Evolutionary conservation across 2,888 invertebrate species (phyloP).

Genomic region (Lepidocyrtoides sp.): DNA sequence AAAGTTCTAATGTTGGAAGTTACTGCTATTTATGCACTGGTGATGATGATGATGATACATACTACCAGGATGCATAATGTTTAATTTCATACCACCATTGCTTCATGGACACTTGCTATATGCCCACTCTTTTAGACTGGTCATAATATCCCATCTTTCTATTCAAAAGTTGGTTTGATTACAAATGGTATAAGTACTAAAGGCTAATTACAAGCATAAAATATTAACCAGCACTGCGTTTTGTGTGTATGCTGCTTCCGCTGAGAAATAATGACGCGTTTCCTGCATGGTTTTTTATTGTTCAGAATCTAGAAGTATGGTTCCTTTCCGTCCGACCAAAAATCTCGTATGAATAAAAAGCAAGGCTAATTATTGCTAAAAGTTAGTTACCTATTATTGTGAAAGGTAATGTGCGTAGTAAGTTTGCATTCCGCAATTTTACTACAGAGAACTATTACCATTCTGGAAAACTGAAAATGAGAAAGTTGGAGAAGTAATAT

Average conservation of each 20-base stretch:
- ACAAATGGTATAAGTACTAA: conserved; percentile 18
- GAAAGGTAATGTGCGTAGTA: neutral
- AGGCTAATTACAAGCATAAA: conserved; percentile 40
- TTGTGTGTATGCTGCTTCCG: neutral
- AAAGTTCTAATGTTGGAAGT: neutral
- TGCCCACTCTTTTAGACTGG: too few relatives aligned
- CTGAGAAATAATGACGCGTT: conserved; percentile 3
- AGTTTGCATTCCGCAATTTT: neutral
- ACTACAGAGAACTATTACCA: neutral
- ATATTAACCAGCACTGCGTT: conserved; percentile 34
- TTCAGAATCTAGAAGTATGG: too few relatives aligned
- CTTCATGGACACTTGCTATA: too few relatives aligned
- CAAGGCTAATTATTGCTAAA: neutral
- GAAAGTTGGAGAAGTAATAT: neutral
- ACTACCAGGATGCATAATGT: too few relatives aligned
- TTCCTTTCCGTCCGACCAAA: too few relatives aligned
- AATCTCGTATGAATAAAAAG: conserved; percentile 18
- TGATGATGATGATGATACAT: neutral
- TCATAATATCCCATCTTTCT: neutral
- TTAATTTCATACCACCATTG: too few relatives aligned
- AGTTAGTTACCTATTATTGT: neutral
- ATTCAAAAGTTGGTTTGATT: conserved; percentile 12
- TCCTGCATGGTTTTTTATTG: too few relatives aligned
- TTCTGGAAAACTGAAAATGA: neutral
- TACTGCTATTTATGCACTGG: too few relatives aligned